Percentiles rank a stretch among this genome's conserved stretches.
These are phyloP conservation scores for Clangula hyemalis DNA, from an alignment of 2,797 vertebrate genomes.

Conservation along the genomic window DNA sequence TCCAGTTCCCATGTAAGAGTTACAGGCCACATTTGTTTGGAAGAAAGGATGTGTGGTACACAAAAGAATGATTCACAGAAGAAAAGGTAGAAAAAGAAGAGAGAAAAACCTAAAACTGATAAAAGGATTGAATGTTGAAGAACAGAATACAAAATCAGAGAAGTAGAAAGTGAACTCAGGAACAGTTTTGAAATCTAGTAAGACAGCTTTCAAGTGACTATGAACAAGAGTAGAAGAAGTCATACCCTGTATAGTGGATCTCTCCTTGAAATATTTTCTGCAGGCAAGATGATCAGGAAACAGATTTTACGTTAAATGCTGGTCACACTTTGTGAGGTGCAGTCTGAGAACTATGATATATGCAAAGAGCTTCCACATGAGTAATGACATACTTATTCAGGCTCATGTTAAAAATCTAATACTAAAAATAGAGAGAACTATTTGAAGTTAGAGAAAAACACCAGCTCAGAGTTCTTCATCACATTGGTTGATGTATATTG, in stretches of 20 bases:
- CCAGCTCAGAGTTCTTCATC: background rate
- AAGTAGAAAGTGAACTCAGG: background rate
- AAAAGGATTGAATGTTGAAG: background rate
- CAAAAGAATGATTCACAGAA: conserved; percentile 8
- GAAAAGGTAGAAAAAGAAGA: background rate
- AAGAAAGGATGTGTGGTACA: background rate
- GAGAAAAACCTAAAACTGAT: background rate
- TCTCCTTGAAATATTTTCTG: background rate
- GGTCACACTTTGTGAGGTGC: background rate
- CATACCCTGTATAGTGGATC: background rate
- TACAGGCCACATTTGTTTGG: background rate
- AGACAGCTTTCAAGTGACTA: background rate
- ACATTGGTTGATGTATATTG: background rate
- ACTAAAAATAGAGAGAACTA: background rate
- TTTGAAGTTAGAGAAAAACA: conserved; percentile 2
- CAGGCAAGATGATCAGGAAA: background rate
- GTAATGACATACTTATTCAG: background rate
- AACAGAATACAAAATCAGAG: background rate
- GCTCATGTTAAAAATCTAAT: background rate
- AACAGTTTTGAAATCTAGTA: conserved; percentile 3
- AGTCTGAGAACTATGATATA: background rate
- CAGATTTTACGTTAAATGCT: background rate
- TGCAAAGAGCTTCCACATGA: background rate
- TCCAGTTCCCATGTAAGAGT: background rate
- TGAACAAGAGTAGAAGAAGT: background rate